These are phyloP conservation scores for Sebastes fasciatus DNA, from an alignment of 2,113 vertebrate genomes.

Conservation along the genomic window DNA sequence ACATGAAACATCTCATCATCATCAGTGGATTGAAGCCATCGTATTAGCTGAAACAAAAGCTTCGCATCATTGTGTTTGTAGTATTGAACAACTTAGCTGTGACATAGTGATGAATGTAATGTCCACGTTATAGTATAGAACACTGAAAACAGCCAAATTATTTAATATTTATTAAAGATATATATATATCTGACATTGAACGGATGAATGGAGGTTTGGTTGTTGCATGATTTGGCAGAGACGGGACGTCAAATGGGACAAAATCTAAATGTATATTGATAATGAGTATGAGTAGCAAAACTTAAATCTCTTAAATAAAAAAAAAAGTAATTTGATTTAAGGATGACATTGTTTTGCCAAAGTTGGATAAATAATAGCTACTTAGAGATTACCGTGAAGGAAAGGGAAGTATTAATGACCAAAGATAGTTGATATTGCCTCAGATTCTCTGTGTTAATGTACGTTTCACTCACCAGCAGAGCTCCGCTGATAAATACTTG, in stretches of 20 bases:
- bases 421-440: constrained; percentile 33
- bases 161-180: constrained; percentile 27
- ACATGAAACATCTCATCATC: constrained; percentile 18
- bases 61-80: not conserved
- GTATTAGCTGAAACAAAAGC: not conserved
- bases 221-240: not conserved
- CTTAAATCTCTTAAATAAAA: not conserved
- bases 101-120: not conserved
- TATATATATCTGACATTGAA: not conserved
- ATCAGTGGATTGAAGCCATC: not conserved
- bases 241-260: not conserved
- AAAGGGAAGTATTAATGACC: constrained; percentile 1
- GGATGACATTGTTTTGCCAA: not conserved
- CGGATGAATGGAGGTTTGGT: not conserved
- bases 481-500: constrained; percentile 24
- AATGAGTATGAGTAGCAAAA: no score
- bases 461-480: constrained; percentile 41
- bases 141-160: constrained; percentile 24
- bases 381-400: not conserved
- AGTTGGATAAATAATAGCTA: not conserved
- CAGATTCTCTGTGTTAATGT: constrained; percentile 21
- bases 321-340: not conserved
- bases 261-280: not conserved
- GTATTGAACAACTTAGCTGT: not conserved
- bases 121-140: not conserved